Conservation (phyloP, 2,113 vertebrate genomes). For the Cacatua alba region DNA sequence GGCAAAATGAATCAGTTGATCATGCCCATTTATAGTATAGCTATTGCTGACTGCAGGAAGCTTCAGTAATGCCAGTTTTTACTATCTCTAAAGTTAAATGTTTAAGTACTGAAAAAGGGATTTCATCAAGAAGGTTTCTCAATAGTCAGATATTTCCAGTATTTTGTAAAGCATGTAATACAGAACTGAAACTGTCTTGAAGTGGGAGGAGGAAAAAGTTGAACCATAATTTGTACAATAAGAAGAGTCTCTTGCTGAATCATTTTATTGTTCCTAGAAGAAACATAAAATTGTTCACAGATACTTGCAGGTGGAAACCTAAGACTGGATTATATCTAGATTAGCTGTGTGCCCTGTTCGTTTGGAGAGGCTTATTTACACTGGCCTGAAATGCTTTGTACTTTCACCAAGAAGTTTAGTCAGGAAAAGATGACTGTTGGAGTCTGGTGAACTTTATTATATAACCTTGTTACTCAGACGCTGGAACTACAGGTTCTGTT, state of each 20-base stretch:
- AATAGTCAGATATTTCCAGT: background rate
- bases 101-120: background rate
- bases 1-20: background rate
- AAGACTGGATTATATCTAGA: background rate
- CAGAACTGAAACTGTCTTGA: background rate
- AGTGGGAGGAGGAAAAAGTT: background rate
- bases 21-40: background rate
- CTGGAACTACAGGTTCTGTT: background rate
- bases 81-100: background rate
- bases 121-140: background rate
- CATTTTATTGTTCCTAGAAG: background rate
- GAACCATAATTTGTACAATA: background rate
- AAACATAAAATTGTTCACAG: background rate
- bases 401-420: background rate
- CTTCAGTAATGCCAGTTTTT: background rate
- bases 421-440: background rate
- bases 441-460: background rate
- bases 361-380: background rate
- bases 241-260: background rate
- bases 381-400: background rate
- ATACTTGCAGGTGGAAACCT: rapidly evolving
- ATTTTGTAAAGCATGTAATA: background rate
- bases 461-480: background rate
- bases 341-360: background rate
- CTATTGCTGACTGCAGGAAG: background rate